Percentiles rank a stretch among this genome's conserved stretches.
Conservation (phyloP, 2,113 vertebrate genomes). For the Oreochromis niloticus region DNA sequence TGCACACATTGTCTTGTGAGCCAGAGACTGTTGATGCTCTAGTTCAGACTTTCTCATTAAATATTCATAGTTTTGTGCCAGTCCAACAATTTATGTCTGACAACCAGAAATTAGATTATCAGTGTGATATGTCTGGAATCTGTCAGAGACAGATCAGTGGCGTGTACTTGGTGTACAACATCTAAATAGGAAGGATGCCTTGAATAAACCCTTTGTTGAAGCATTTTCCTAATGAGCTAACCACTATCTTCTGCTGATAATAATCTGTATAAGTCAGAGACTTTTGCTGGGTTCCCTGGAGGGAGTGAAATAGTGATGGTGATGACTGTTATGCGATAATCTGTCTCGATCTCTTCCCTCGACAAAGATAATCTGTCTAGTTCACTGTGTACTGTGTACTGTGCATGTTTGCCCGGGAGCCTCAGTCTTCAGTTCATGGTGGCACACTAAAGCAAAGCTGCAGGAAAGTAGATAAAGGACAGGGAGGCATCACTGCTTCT, state of each 20-base stretch:
- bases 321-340: conserved; percentile 60
- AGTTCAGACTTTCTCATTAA: conserved; percentile 33
- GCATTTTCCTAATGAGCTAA: conserved; percentile 26
- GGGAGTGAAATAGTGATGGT: conserved; percentile 63
- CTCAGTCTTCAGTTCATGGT: conserved; percentile 26
- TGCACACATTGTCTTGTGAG: not conserved
- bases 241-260: conserved; percentile 33
- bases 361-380: conserved; percentile 73
- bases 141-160: conserved; percentile 17
- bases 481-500: conserved; percentile 24
- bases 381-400: conserved; percentile 49
- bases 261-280: conserved; percentile 50
- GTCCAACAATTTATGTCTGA: conserved; percentile 42
- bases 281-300: conserved; percentile 54
- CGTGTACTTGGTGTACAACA: conserved; percentile 12
- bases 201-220: conserved; percentile 44
- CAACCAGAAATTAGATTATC: conserved; percentile 51
- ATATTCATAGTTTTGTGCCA: conserved; percentile 26
- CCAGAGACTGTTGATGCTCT: conserved; percentile 3
- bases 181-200: conserved; percentile 23
- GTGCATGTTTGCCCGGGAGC: conserved; percentile 45
- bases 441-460: conserved; percentile 35
- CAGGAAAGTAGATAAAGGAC: conserved; percentile 47
- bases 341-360: conserved; percentile 69
- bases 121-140: conserved; percentile 14